Conservation (phyloP, 2,888 invertebrate species). For the Caenorhabditis imperialis region DNA sequence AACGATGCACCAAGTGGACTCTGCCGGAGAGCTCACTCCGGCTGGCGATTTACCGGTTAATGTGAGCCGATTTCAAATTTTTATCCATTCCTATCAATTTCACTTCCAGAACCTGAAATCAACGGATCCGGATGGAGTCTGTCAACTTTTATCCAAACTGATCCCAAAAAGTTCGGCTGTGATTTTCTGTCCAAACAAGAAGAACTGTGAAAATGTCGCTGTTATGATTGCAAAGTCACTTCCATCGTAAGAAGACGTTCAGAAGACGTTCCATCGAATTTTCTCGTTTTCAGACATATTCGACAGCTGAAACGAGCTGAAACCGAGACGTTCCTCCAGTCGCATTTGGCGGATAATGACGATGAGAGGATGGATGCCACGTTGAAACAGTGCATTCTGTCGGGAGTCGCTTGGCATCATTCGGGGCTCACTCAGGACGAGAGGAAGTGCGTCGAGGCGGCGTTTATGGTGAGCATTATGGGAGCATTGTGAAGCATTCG, state of each 20-base stretch:
- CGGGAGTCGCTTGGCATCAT: conserved; percentile 94
- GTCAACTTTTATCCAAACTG: conserved; percentile 82
- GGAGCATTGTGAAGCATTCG: not conserved
- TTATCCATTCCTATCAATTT: too few species aligned
- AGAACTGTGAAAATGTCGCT: conserved; percentile 93
- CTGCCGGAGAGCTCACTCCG: conserved; percentile 42
- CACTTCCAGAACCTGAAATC: conserved; percentile 45
- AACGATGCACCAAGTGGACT: conserved; percentile 50
- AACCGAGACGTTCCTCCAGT: conserved; percentile 44
- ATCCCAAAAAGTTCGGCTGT: conserved; percentile 87
- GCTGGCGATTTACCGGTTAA: conserved; percentile 60
- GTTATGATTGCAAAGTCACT: conserved; percentile 84
- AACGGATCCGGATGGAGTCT: conserved; percentile 63
- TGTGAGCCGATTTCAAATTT: too few species aligned
- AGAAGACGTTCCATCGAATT: not conserved
- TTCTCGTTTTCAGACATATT: conserved; percentile 43
- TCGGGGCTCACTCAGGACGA: conserved; percentile 89
- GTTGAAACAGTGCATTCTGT: conserved; percentile 84
- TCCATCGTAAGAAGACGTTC: conserved; percentile 77
- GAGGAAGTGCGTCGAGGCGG: conserved; percentile 86
- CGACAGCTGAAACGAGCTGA: conserved; percentile 51
- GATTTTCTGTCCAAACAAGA: conserved; percentile 92
- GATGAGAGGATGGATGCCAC: conserved; percentile 79
- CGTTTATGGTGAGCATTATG: conserved; percentile 62
- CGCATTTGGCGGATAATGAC: conserved; percentile 58